phyloP scores from a whole-genome alignment of 2,797 vertebrate genomes.

The Notolabrus celidotus region DNA sequence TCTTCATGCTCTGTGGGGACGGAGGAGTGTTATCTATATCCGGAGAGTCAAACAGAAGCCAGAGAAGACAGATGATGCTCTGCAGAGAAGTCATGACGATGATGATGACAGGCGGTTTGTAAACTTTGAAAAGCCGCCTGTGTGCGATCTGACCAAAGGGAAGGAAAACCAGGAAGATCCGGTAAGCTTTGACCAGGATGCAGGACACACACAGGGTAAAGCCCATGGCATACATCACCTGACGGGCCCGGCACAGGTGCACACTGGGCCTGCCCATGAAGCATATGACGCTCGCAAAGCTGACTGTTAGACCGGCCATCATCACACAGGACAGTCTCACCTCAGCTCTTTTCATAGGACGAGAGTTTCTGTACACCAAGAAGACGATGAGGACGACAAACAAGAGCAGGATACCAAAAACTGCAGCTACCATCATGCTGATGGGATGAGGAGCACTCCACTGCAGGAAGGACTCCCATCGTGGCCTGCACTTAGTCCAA shows the following conservation, averaged over 20 bases:
- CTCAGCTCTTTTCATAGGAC: conserved; percentile 68
- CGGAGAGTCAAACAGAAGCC: conserved; percentile 71
- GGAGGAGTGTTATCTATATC: conserved; percentile 6
- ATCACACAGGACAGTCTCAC: conserved; percentile 72
- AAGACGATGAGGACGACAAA: conserved; percentile 62
- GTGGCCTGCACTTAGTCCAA: conserved; percentile 36
- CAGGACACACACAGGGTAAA: conserved; percentile 82
- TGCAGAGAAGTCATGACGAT: conserved; percentile 55
- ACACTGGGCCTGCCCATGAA: conserved; percentile 73
- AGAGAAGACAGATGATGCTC: conserved; percentile 73
- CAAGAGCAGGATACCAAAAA: conserved; percentile 68
- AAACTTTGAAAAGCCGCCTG: conserved; percentile 48
- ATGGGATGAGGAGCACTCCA: conserved; percentile 74
- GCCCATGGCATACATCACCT: conserved; percentile 76
- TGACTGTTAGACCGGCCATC: conserved; percentile 69
- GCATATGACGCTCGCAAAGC: conserved; percentile 72
- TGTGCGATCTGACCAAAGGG: conserved; percentile 47
- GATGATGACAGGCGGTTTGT: conserved; percentile 67
- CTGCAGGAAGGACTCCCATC: conserved; percentile 49
- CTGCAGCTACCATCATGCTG: conserved; percentile 55
- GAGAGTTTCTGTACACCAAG: conserved; percentile 54
- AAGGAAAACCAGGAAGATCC: conserved; percentile 73
- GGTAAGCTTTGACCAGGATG: conserved; percentile 75
- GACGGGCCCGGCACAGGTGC: conserved; percentile 70
- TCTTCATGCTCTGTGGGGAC: conserved; percentile 41